Conservation (phyloP, 2,888 invertebrate species). For the Tubulanus polymorphus region DNA sequence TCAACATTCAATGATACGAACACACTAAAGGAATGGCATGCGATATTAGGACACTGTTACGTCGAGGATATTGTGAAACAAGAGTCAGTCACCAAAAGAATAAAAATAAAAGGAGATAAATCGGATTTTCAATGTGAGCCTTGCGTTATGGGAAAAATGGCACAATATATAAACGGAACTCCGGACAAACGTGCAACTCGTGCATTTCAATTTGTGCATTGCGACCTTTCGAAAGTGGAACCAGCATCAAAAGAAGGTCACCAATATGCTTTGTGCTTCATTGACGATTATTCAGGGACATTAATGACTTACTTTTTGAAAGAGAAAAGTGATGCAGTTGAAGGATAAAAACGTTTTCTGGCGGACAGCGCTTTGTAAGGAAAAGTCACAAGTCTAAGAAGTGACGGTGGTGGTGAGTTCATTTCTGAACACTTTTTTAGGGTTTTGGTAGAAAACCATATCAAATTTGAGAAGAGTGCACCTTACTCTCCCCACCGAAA, state of each 20-base stretch:
- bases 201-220: slow-evolving; percentile 1
- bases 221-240: slow-evolving; percentile 10
- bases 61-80: slow-evolving; percentile 11
- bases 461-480: slow-evolving; percentile 6
- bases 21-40: slow-evolving; percentile 13
- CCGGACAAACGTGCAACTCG: slow-evolving; percentile 11
- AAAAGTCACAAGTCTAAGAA: neutral
- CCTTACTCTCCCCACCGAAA: slow-evolving; percentile 14
- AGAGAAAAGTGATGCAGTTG: slow-evolving; percentile 9
- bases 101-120: slow-evolving; percentile 8
- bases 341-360: slow-evolving; percentile 10
- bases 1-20: neutral
- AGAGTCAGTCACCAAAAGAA: slow-evolving; percentile 9
- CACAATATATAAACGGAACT: slow-evolving; percentile 11
- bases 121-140: slow-evolving; percentile 11
- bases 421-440: neutral
- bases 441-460: neutral
- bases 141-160: slow-evolving; percentile 17
- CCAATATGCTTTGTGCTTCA: slow-evolving; percentile 14
- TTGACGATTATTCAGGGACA: slow-evolving; percentile 14
- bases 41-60: slow-evolving; percentile 20
- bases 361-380: slow-evolving; percentile 8
- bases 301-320: slow-evolving; percentile 7
- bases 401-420: slow-evolving; percentile 1
- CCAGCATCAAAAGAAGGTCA: slow-evolving; percentile 14